Base-by-base conservation (phyloP, 1,140 invertebrate genomes). In the Diuraphis noxia region DNA sequence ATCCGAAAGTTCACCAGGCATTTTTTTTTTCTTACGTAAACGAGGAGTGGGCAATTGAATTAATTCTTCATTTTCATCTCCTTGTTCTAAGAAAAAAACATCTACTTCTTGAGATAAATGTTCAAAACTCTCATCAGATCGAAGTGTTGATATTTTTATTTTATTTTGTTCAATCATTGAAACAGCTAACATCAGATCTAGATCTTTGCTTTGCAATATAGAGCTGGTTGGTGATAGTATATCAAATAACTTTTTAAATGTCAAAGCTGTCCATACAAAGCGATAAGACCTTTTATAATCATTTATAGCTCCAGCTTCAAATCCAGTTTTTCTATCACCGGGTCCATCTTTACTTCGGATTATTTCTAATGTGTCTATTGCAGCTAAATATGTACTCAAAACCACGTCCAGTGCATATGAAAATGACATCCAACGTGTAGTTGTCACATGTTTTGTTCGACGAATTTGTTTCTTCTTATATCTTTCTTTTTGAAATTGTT, bases 1-100 rank as follows among this genome's bases (percentile, higher is more conserved):
- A 41, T 84, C 40, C 43, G 40, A 84, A 84, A 84, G 25, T n/a
- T 84, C 81, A 84, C 40, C 40, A 30, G 81, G 7, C 81, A 84
- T 84, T 84, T 43, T 82, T 82, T 84, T 84, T 10, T 84, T 84
- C 30, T 84, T 84, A 30, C 40, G 81, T 84, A 84, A 17, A 43
- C 40, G 81, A 84, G 40, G 81, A 84, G 30, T 43, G 1, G 81
- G 40, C 8, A 84, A 13, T 79, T 79, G 21, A 21, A 36, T 38
- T 19, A 38, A 79, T 7, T 79, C 17, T 79, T 79, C 77, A 79
- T 79, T 36, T 79, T 79, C 77, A 79, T 79, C 77, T 2, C 0
- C 77, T 79, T 36, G 17, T 38, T 79, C 19, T 36, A 79, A 79
- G 36, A 79, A 36, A 79, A 79, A 79, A 79, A 0, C 34, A 36